Percentiles rank a stretch among this genome's conserved stretches.
These are phyloP conservation scores for Steinernema khuongi DNA, from an alignment of 1,140 invertebrate genomes.

Conservation along the genomic window DNA sequence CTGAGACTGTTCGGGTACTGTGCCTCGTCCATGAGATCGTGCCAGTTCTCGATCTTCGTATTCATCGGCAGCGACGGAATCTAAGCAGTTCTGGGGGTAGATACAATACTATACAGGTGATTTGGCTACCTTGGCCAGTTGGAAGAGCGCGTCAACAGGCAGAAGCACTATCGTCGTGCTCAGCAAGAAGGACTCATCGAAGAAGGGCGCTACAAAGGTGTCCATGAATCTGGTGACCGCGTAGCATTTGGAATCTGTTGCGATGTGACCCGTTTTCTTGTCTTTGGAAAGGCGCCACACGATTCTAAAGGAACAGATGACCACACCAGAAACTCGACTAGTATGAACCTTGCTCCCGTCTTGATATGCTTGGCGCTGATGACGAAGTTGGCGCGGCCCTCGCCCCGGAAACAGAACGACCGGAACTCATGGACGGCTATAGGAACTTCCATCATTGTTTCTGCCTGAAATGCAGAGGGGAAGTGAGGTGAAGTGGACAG, in stretches of 20 bases:
- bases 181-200: slow-evolving; percentile 44
- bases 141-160: slow-evolving; percentile 39
- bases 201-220: slow-evolving; percentile 46
- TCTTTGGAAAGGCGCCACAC: slow-evolving; percentile 56
- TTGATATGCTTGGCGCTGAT: slow-evolving; percentile 50
- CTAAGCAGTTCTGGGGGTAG: slow-evolving; percentile 23
- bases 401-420: slow-evolving; percentile 53
- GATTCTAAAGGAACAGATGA: slow-evolving; percentile 47
- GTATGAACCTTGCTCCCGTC: slow-evolving; percentile 43
- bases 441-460: neutral
- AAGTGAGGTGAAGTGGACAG: neutral
- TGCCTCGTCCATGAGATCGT: slow-evolving; percentile 32
- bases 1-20: neutral
- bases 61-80: slow-evolving; percentile 51
- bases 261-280: slow-evolving; percentile 43
- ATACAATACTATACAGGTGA: slow-evolving; percentile 35
- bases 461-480: neutral
- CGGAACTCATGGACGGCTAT: slow-evolving; percentile 43
- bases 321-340: slow-evolving; percentile 23
- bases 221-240: slow-evolving; percentile 49
- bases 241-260: slow-evolving; percentile 45
- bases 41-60: slow-evolving; percentile 46
- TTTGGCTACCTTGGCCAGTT: slow-evolving; percentile 45
- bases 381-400: slow-evolving; percentile 54
- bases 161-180: slow-evolving; percentile 45